Evolutionary conservation across 2,797 vertebrate species (phyloP).

Genomic region (Dryobates pubescens): DNA sequence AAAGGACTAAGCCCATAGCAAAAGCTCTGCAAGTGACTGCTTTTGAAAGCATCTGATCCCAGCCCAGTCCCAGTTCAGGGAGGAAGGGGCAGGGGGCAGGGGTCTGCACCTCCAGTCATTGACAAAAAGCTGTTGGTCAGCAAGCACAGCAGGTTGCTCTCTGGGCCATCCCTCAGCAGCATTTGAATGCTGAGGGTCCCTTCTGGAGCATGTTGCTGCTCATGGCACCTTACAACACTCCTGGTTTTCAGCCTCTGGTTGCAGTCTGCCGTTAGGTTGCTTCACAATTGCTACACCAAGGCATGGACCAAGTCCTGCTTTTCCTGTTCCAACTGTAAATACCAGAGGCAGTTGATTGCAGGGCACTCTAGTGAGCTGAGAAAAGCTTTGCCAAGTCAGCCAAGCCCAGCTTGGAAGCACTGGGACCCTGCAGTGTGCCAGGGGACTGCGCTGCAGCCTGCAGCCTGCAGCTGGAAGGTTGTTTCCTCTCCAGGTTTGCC

Average conservation of each 20-base stretch:
- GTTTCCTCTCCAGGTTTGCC: slow-evolving; percentile 35
- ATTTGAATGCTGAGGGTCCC: not conserved
- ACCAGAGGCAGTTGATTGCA: slow-evolving; percentile 39
- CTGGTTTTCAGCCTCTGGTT: slow-evolving; percentile 5
- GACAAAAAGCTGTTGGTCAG: not conserved
- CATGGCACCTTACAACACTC: slow-evolving; percentile 19
- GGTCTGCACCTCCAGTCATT: not conserved
- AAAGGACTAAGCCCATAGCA: not conserved
- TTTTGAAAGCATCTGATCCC: slow-evolving; percentile 1
- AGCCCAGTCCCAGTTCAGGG: not conserved
- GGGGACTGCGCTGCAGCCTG: slow-evolving; percentile 7
- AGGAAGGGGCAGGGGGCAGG: too few relatives aligned
- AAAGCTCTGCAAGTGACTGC: not conserved
- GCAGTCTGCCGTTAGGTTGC: slow-evolving; percentile 45
- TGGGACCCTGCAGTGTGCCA: not conserved
- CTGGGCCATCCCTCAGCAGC: not conserved
- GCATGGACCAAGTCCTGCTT: slow-evolving; percentile 54
- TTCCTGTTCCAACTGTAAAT: slow-evolving; percentile 70
- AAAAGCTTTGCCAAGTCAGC: not conserved
- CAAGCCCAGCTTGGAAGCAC: not conserved
- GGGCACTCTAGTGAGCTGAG: not conserved
- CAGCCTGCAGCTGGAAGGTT: not conserved
- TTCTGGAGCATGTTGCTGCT: not conserved
- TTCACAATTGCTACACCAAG: slow-evolving; percentile 62
- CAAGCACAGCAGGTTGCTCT: not conserved